Conservation (phyloP, 1,140 invertebrate species). For the Apis dorsata region DNA sequence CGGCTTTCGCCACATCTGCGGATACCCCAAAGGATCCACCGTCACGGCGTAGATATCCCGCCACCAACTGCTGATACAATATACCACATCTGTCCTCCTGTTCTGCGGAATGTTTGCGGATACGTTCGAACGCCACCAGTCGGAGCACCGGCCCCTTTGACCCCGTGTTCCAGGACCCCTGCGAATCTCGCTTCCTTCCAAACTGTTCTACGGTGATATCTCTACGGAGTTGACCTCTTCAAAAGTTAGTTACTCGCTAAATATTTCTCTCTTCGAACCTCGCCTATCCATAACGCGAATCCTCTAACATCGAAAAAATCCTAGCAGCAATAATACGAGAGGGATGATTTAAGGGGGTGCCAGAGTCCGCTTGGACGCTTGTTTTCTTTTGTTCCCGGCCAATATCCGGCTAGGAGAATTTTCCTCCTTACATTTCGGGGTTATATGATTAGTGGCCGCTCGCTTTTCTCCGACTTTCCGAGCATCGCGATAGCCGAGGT, state of each 20-base stretch:
- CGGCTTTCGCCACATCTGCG: conserved; percentile 69
- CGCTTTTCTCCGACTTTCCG: conserved; percentile 62
- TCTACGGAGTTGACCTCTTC: neutral
- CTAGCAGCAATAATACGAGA: conserved; percentile 11
- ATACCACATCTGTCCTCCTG: conserved; percentile 63
- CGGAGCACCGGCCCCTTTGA: conserved; percentile 45
- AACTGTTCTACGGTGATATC: too few species aligned
- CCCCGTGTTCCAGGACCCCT: conserved; percentile 36
- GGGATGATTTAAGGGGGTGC: conserved; percentile 69
- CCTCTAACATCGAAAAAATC: neutral
- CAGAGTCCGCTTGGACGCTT: conserved; percentile 45
- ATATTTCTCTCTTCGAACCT: too few species aligned
- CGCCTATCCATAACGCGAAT: neutral
- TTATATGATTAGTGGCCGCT: conserved; percentile 71
- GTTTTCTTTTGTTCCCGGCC: conserved; percentile 64
- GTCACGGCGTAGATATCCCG: conserved; percentile 54
- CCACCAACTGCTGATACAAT: conserved; percentile 56
- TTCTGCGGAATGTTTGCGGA: conserved; percentile 65
- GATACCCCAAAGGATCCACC: conserved; percentile 61
- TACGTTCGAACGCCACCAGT: conserved; percentile 52
- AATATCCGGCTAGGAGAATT: conserved; percentile 60
- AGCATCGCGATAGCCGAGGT: conserved; percentile 62
- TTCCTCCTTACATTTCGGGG: conserved; percentile 55
- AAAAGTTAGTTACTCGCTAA: too few species aligned
- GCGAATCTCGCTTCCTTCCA: conserved; percentile 1